Evolutionary conservation across 2,888 invertebrate species (phyloP).

Genomic region (Crioceris asparagi): DNA sequence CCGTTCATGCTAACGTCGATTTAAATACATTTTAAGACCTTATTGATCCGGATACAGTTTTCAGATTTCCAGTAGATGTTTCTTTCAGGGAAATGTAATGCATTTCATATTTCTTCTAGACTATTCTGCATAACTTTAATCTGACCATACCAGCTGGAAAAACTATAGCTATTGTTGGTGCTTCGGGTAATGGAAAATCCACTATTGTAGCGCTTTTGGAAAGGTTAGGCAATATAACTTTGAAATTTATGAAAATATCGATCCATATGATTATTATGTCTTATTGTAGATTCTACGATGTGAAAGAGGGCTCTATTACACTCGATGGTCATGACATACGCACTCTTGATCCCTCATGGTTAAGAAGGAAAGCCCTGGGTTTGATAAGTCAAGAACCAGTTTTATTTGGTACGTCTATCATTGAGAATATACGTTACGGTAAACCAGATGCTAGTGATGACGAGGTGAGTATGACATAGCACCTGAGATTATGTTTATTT

Average conservation of each 20-base stretch:
- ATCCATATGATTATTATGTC: background rate
- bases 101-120: constrained; percentile 33
- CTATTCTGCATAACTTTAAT: constrained; percentile 73
- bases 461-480: constrained; percentile 48
- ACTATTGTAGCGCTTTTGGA: constrained; percentile 84
- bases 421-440: constrained; percentile 92
- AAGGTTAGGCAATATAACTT: constrained; percentile 44
- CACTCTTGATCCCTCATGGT: constrained; percentile 69
- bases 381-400: constrained; percentile 91
- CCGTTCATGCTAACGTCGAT: background rate
- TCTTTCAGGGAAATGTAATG: background rate
- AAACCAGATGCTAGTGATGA: constrained; percentile 55
- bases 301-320: constrained; percentile 57
- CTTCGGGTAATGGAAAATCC: constrained; percentile 92
- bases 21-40: too few species aligned
- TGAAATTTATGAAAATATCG: constrained; percentile 1
- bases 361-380: constrained; percentile 73
- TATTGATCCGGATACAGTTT: too few species aligned
- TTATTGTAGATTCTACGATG: constrained; percentile 65
- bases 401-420: constrained; percentile 80
- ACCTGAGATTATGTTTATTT: background rate
- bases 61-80: too few species aligned
- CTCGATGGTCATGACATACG: constrained; percentile 65
- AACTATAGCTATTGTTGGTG: constrained; percentile 85
- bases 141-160: constrained; percentile 75